Evolutionary conservation across 2,888 invertebrate species (phyloP).

Genomic region (Eugnorisma glareosa): DNA sequence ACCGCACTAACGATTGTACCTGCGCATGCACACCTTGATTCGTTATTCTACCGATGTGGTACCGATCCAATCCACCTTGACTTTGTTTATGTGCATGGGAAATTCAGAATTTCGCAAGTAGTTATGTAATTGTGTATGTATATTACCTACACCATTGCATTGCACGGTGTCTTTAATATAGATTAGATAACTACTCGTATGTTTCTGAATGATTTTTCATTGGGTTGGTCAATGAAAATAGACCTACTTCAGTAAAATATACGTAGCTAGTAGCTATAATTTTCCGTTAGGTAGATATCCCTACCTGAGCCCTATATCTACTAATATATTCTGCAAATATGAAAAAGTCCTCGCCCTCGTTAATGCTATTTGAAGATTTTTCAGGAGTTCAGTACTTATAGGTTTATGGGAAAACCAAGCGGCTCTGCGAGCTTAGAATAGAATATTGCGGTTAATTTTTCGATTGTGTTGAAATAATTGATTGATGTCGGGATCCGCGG

Average conservation of each 20-base stretch:
- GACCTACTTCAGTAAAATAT: neutral
- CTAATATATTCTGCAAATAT: neutral
- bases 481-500: slow-evolving; percentile 1
- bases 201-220: neutral
- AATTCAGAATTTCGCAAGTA: neutral
- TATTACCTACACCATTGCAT: neutral
- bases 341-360: neutral
- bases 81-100: neutral
- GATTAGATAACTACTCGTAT: neutral
- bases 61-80: neutral
- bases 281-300: neutral
- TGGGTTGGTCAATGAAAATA: neutral
- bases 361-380: slow-evolving; percentile 2
- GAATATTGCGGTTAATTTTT: neutral
- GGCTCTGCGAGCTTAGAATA: neutral
- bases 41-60: neutral
- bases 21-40: neutral
- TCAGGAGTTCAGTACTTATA: neutral
- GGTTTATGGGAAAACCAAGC: neutral
- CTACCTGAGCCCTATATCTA: neutral
- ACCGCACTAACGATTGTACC: neutral
- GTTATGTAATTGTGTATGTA: no score
- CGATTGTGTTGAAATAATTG: neutral
- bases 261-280: neutral
- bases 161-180: neutral